Base-by-base conservation (phyloP, 2,888 invertebrate genomes). In the Dione vanillae region DNA sequence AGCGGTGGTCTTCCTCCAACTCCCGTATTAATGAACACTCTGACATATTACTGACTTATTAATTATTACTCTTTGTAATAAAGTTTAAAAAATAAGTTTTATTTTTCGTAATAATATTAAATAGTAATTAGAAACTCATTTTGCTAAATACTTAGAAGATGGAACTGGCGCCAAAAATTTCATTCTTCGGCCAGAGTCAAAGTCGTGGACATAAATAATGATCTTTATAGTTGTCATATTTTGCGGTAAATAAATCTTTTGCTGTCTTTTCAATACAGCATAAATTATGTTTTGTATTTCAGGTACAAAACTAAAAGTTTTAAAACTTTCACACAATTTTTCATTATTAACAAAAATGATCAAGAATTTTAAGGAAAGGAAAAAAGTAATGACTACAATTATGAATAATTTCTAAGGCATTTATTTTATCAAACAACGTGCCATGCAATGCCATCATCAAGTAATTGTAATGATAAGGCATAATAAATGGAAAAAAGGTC, bases 131-230 rank as follows among this genome's bases (percentile, higher is more conserved):
- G n/a, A n/a, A n/a, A n/a, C n/a, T n/a, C n/a, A n/a, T n/a, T n/a
- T n/a, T n/a, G n/a, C n/a, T n/a, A n/a, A n/a, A n/a, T n/a, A n/a
- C n/a, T n/a, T n/a, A n/a, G n/a, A n/a, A 37, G 12, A 37, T 40
- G n/a, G 37, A 27, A 41, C 10, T 68, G 43, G 20, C 51, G 19
- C 27, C 51, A 51, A 51, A 35, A 67, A 61, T 43, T 43, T 12
- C 43, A 52, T 43, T 67, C 16, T 67, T 58, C 41, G 12, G 11
- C 6, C 59, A 43, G 51, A 41, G 35, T 5, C 35, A 67, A 61
- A 51, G 40, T 35, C 52, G 19, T 41, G 35, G 54, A 37, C 37
- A 68, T 54, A 52, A 62, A 68, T 40, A 62, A 47, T 10, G 20
- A 37, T 35, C 20, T 62, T 35, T 62, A 54, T 0, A 45, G 12